phyloP scores from a whole-genome alignment of 1,140 invertebrate genomes.

The Phymastichus coffea region DNA sequence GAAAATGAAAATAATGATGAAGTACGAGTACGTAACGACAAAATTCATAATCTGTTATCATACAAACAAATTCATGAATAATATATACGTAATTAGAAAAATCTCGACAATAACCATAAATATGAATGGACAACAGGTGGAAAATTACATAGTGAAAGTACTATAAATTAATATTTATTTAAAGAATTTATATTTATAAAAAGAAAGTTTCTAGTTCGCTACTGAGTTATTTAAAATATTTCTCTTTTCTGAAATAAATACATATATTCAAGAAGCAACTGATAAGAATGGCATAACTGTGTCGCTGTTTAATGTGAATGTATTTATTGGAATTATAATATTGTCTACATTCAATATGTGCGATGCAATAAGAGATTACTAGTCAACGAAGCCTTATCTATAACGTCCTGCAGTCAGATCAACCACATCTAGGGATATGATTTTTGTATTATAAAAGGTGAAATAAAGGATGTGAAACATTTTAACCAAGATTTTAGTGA shows the following conservation, averaged over 20 bases:
- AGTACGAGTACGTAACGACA: neutral
- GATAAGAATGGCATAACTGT: slow-evolving; percentile 9
- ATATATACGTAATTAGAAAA: neutral
- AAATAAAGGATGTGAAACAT: slow-evolving; percentile 5
- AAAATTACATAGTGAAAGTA: neutral
- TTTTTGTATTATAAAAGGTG: slow-evolving; percentile 22
- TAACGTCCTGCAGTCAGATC: slow-evolving; percentile 7
- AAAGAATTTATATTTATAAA: neutral
- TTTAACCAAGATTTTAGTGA: slow-evolving; percentile 12
- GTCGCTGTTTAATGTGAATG: slow-evolving; percentile 2
- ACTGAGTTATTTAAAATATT: slow-evolving; percentile 15
- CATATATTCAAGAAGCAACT: slow-evolving; percentile 11
- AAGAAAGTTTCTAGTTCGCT: neutral
- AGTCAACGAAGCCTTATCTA: slow-evolving; percentile 1
- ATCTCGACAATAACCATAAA: neutral
- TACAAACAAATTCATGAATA: neutral
- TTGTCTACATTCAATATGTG: slow-evolving; percentile 5
- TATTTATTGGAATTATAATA: slow-evolving; percentile 17
- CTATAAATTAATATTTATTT: slow-evolving; percentile 1
- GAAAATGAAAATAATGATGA: neutral
- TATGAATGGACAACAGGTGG: neutral
- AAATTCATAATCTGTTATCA: neutral
- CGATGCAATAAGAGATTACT: slow-evolving; percentile 6
- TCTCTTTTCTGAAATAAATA: slow-evolving; percentile 21
- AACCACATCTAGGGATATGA: slow-evolving; percentile 10